Evolutionary conservation across 1,140 invertebrate genomes (phyloP).

Genomic region (Ganaspis sp.): DNA sequence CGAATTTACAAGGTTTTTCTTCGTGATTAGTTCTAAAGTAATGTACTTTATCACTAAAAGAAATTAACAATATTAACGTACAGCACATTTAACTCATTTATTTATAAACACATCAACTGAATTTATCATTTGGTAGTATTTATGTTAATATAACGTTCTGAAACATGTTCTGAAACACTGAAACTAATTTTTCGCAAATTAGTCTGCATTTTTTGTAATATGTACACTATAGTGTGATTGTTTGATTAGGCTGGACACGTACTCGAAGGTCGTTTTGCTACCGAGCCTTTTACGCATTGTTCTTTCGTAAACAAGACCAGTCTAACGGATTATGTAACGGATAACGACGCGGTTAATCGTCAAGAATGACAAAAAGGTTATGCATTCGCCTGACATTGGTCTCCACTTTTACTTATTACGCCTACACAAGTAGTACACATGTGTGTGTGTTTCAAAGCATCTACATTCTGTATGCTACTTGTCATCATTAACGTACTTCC

Average conservation of each 20-base stretch:
- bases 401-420: conserved; percentile 14
- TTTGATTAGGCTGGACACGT: neutral
- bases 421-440: neutral
- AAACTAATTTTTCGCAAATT: too few relatives aligned
- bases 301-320: conserved; percentile 26
- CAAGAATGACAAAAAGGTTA: conserved; percentile 16
- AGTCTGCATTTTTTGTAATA: neutral
- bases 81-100: too few relatives aligned
- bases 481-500: neutral
- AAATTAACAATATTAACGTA: too few relatives aligned
- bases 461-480: neutral
- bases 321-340: conserved; percentile 27
- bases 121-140: too few relatives aligned
- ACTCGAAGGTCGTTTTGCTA: conserved; percentile 2
- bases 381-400: conserved; percentile 23
- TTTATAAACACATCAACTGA: too few relatives aligned
- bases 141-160: too few relatives aligned
- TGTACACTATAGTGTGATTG: neutral
- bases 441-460: neutral
- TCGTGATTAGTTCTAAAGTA: too few relatives aligned
- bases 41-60: too few relatives aligned
- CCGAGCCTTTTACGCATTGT: neutral
- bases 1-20: too few relatives aligned
- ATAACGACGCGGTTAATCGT: conserved; percentile 26
- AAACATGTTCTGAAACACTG: too few relatives aligned